Percentiles rank a stretch among this genome's conserved stretches.
These are phyloP conservation scores for Paedocypris micromegethes DNA, from an alignment of 2,797 vertebrate species.

Conservation along the genomic window DNA sequence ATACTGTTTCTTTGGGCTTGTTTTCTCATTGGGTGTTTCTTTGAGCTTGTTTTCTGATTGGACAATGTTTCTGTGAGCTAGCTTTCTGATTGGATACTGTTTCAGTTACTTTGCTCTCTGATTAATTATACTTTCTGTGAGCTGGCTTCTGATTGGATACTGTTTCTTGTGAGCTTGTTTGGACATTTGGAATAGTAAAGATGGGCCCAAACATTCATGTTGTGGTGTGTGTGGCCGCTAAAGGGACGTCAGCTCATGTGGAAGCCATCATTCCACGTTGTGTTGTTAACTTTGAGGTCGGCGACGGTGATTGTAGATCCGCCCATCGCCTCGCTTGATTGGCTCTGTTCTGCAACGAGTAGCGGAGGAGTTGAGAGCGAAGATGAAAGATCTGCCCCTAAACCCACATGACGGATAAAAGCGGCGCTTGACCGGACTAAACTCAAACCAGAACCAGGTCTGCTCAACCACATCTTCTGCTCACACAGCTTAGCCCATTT, in stretches of 20 bases:
- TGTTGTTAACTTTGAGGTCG: slow-evolving; percentile 1
- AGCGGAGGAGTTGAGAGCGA: slow-evolving; percentile 25
- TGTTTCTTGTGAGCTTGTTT: not conserved
- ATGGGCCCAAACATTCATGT: not conserved
- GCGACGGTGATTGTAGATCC: slow-evolving; percentile 12
- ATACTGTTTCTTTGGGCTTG: too few species aligned
- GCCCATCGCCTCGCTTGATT: slow-evolving; percentile 19
- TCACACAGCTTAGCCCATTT: not conserved
- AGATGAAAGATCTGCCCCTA: slow-evolving; percentile 30
- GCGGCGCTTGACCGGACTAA: slow-evolving; percentile 14
- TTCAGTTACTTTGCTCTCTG: too few species aligned
- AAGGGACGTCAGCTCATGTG: slow-evolving; percentile 1
- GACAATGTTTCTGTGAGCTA: too few species aligned
- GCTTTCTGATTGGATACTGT: too few species aligned
- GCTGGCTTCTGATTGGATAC: too few species aligned
- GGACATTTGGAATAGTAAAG: not conserved
- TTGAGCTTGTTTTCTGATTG: too few species aligned
- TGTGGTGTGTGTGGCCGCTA: not conserved
- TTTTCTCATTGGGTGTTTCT: too few species aligned
- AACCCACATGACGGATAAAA: slow-evolving; percentile 36
- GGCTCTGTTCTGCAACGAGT: slow-evolving; percentile 11
- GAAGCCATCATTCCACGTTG: not conserved
- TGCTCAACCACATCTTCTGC: slow-evolving; percentile 28
- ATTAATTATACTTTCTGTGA: too few species aligned
- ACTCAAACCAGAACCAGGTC: slow-evolving; percentile 35